Percentiles rank a stretch among this genome's conserved stretches.
phyloP scores from a whole-genome alignment of 2,888 invertebrate genomes.

The Leptopilina myrica region DNA sequence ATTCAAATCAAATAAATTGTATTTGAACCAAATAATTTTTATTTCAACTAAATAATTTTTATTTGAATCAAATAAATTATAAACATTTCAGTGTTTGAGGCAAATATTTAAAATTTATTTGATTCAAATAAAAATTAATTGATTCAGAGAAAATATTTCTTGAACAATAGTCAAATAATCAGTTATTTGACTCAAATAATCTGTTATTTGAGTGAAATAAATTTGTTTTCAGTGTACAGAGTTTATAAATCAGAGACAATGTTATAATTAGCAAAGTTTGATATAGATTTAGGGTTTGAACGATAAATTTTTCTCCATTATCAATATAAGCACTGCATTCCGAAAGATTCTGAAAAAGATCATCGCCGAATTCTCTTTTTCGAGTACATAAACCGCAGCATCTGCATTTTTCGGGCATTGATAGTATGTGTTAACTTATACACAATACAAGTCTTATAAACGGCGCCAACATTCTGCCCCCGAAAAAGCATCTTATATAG shows the following conservation, averaged over 20 bases:
- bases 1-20: too few relatives aligned
- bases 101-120: too few relatives aligned
- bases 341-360: conserved; percentile 51
- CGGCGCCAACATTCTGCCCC: conserved; percentile 61
- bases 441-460: conserved; percentile 22
- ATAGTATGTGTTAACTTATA: conserved; percentile 39
- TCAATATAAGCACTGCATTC: conserved; percentile 42
- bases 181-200: too few relatives aligned
- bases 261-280: conserved; percentile 1
- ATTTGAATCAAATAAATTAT: too few relatives aligned
- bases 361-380: conserved; percentile 47
- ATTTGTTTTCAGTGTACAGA: neutral
- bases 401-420: conserved; percentile 45
- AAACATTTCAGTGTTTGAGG: too few relatives aligned
- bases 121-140: too few relatives aligned
- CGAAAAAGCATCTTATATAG: conserved; percentile 58
- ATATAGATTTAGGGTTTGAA: neutral
- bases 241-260: neutral
- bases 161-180: too few relatives aligned
- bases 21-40: too few relatives aligned
- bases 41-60: too few relatives aligned
- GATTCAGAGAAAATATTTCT: too few relatives aligned
- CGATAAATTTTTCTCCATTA: conserved; percentile 49
- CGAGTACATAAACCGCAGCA: conserved; percentile 37
- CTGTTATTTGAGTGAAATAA: neutral